These are phyloP conservation scores for Coptotermes formosanus DNA, from an alignment of 1,140 invertebrate species.

Conservation along the genomic window DNA sequence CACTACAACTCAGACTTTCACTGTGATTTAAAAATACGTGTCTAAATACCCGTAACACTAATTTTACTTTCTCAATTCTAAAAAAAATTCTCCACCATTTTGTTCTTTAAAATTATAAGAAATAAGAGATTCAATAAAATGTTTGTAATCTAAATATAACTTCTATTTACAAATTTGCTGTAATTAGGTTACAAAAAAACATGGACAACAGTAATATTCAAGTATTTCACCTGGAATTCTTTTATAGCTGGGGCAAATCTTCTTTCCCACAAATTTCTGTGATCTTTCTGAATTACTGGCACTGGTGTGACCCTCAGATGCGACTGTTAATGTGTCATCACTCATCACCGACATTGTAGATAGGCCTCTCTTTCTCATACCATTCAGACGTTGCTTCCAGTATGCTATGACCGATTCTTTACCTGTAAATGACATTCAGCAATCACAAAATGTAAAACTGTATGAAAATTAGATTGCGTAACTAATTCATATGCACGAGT, in stretches of 20 bases:
- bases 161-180: too few relatives aligned
- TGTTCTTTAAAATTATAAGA: too few relatives aligned
- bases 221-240: conserved; percentile 34
- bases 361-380: not conserved
- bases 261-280: not conserved
- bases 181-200: not conserved
- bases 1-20: too few relatives aligned
- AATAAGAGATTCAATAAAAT: too few relatives aligned
- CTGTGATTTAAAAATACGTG: too few relatives aligned
- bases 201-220: not conserved
- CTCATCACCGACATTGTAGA: not conserved
- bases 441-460: too few relatives aligned
- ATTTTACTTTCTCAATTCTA: too few relatives aligned
- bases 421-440: not conserved
- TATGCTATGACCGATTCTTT: not conserved
- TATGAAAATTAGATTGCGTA: too few relatives aligned
- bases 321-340: not conserved
- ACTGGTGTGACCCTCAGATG: not conserved
- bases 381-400: not conserved
- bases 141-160: too few relatives aligned
- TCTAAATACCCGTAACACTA: too few relatives aligned
- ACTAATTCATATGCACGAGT: too few relatives aligned
- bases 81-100: too few relatives aligned
- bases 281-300: not conserved
- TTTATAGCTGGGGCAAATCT: conserved; percentile 35